Conservation (phyloP, 2,888 invertebrate species). For the Onthophagus sagittarius region DNA sequence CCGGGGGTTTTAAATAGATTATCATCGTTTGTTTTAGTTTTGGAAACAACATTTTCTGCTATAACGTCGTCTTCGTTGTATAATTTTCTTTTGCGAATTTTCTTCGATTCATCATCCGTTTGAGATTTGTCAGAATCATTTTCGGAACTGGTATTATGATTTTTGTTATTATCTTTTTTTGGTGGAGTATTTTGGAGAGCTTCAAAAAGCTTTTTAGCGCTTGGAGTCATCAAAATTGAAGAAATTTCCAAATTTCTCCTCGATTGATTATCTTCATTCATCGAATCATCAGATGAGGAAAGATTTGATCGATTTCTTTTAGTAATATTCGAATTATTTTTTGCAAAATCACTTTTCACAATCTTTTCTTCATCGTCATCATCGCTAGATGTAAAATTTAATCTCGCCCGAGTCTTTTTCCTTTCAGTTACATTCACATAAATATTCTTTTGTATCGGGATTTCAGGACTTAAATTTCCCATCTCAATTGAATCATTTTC, state of each 20-base stretch:
- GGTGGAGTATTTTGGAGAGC: not conserved
- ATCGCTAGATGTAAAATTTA: not conserved
- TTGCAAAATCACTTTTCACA: not conserved
- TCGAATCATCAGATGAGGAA: not conserved
- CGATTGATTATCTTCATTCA: not conserved
- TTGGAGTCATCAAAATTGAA: constrained; percentile 12
- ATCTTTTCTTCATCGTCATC: not conserved
- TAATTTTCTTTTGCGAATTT: not conserved
- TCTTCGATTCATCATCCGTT: not conserved
- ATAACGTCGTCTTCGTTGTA: not conserved
- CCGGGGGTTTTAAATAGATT: not conserved
- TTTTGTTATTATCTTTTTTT: not conserved
- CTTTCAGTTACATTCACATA: constrained; percentile 12
- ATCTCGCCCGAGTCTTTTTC: not conserved
- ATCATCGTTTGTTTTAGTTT: too few relatives aligned
- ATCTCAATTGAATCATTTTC: not conserved
- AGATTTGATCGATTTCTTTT: not conserved
- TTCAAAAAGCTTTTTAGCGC: not conserved
- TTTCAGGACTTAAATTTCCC: not conserved
- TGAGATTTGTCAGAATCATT: not conserved
- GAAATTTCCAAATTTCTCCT: not conserved
- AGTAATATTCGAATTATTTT: not conserved
- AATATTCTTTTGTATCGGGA: not conserved
- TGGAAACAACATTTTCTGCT: too few relatives aligned
- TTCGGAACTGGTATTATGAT: not conserved